Percentiles rank a stretch among this genome's conserved stretches.
Evolutionary conservation across 2,113 vertebrate species (phyloP).

Genomic region (Jacana jacana): DNA sequence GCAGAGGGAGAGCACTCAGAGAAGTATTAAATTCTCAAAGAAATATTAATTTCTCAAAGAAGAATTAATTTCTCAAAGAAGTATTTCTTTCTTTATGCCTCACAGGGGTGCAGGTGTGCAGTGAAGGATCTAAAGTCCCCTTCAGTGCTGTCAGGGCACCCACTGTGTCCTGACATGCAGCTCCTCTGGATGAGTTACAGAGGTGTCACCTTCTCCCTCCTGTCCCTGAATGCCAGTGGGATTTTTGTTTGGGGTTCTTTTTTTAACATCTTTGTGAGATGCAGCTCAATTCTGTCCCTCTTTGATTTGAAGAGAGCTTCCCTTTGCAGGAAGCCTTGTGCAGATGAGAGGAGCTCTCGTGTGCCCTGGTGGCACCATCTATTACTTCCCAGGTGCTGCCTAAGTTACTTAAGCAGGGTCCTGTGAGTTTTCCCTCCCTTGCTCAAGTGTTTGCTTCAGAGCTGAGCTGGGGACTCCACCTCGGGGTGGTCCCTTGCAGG

Average conservation of each 20-base stretch:
- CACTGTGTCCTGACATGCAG: neutral
- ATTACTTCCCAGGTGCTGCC: neutral
- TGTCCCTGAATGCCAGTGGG: fast-evolving
- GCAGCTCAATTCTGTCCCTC: neutral
- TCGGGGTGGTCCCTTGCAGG: neutral
- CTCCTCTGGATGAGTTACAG: neutral
- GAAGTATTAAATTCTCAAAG: too few species aligned
- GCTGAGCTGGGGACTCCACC: neutral
- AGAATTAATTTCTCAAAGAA: too few species aligned
- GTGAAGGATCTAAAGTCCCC: neutral
- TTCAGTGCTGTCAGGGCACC: neutral
- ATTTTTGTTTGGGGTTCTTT: too few species aligned
- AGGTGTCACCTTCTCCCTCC: neutral
- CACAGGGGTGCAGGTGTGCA: neutral
- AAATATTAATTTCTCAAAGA: too few species aligned
- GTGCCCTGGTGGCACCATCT: neutral
- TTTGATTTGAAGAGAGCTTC: neutral
- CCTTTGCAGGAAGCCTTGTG: neutral
- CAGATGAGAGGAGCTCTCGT: neutral
- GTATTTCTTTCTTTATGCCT: neutral
- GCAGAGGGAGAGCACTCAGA: neutral
- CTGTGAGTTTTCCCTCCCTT: neutral
- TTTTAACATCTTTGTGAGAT: neutral
- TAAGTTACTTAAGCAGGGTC: neutral
- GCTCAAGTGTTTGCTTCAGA: neutral